Evolutionary conservation across 2,888 invertebrate genomes (phyloP), one percentile per base, ranked within the genome.

Genomic region (Desoria tigrina): DNA sequence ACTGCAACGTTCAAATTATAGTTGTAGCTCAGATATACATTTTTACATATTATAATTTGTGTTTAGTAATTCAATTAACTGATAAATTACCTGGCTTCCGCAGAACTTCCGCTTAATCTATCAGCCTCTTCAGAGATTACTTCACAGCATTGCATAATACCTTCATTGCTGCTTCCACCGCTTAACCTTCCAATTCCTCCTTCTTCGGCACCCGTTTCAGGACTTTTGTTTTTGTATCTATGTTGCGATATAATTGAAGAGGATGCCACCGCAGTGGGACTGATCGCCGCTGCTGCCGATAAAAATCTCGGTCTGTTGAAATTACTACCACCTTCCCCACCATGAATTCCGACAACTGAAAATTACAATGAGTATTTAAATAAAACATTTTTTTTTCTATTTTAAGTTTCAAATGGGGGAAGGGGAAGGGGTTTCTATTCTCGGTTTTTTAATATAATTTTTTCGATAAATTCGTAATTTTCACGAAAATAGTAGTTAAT

Each of bases 41-140:
- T n/a, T n/a, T n/a, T n/a, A n/a, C n/a, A n/a, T n/a, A n/a, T n/a
- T n/a, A n/a, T n/a, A n/a, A n/a, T n/a, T n/a, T n/a, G n/a, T n/a
- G n/a, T n/a, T n/a, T n/a, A n/a, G n/a, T n/a, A n/a, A n/a, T n/a
- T n/a, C n/a, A n/a, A n/a, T n/a, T n/a, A n/a, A n/a, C n/a, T n/a
- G n/a, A n/a, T n/a, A n/a, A n/a, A n/a, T n/a, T n/a, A n/a, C n/a
- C n/a, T 76, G 7, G 74, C 74, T 56, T 76, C 76, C 9, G 73
- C 72, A 3, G 73, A 74, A 53, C 75, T 74, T 21, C 74, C 74
- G 53, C 72, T 72, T 58, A 67, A 72, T 42, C 73, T 42, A 56
- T 74, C 74, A 26, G 57, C 73, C 53, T 76, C 76, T 60, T 76
- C 76, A 9, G 73, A 71, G 57, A 76, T 76, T 1, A 75, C 75